Conservation (phyloP, 2,113 vertebrate genomes). For the Scomber colias region DNA sequence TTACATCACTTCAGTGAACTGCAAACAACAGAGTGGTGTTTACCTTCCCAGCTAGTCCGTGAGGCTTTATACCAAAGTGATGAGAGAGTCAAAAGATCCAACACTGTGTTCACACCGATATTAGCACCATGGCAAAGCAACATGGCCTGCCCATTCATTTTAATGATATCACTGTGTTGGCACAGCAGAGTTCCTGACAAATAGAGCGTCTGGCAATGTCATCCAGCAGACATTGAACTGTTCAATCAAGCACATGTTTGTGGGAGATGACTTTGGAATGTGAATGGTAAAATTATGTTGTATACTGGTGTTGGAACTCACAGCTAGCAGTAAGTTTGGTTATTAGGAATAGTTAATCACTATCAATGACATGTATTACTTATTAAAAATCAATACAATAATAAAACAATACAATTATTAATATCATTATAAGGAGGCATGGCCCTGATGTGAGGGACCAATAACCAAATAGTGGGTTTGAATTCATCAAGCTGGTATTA, state of each 20-base stretch:
- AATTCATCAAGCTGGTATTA: too few species aligned
- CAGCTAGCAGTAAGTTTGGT: too few species aligned
- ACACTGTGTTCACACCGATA: not conserved
- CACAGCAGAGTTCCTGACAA: not conserved
- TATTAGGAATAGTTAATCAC: too few species aligned
- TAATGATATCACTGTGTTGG: constrained; percentile 12
- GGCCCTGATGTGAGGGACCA: too few species aligned
- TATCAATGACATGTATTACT: too few species aligned
- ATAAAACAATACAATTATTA: too few species aligned
- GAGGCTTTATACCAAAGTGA: constrained; percentile 4
- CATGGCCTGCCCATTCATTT: constrained; percentile 24
- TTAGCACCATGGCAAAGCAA: not conserved
- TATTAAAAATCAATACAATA: too few species aligned
- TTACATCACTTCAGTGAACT: constrained; percentile 14
- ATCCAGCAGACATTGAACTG: too few species aligned
- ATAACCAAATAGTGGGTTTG: too few species aligned
- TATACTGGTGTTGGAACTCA: too few species aligned
- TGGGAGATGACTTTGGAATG: not conserved
- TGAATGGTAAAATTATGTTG: too few species aligned
- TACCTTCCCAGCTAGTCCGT: constrained; percentile 1
- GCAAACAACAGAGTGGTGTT: constrained; percentile 17
- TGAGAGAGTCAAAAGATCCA: constrained; percentile 18
- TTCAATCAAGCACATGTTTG: not conserved
- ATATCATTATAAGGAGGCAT: too few species aligned
- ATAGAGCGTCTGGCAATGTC: not conserved